A percentile compares a stretch with the other conserved stretches of the same genome.
phyloP scores from a whole-genome alignment of 2,888 invertebrate genomes.

The Protophormia terraenovae region DNA sequence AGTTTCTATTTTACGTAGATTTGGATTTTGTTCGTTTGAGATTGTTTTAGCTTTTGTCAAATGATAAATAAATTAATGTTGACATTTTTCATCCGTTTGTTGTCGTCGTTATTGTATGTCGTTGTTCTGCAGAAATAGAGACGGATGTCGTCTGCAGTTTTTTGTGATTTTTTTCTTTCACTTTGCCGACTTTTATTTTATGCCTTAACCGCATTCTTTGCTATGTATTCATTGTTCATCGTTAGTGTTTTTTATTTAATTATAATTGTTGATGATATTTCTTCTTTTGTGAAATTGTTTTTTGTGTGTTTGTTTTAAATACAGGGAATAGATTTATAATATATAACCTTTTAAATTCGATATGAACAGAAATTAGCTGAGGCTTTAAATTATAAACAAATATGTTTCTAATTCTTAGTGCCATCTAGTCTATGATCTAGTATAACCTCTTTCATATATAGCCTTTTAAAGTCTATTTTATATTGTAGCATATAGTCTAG shows the following conservation, averaged over 20 bases:
- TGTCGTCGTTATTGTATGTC: conserved; percentile 29
- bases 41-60: conserved; percentile 67
- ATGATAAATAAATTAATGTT: conserved; percentile 67
- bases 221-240: conserved; percentile 34
- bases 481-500: too few species aligned
- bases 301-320: not conserved
- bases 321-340: not conserved
- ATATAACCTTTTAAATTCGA: not conserved
- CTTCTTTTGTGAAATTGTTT: not conserved
- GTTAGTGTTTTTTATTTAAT: conserved; percentile 65
- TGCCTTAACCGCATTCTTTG: not conserved
- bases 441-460: too few species aligned
- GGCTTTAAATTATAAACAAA: too few species aligned
- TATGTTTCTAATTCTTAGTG: too few species aligned
- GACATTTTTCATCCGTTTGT: conserved; percentile 64
- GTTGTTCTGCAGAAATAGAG: conserved; percentile 44
- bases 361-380: too few species aligned
- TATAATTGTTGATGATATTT: conserved; percentile 57
- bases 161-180: not conserved
- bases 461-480: too few species aligned
- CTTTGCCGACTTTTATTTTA: not conserved
- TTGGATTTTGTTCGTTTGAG: conserved; percentile 10
- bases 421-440: too few species aligned
- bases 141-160: conserved; percentile 60
- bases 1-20: not conserved